Base-by-base conservation (phyloP, 2,888 invertebrate species). In the Tetheella fluctuosa region DNA sequence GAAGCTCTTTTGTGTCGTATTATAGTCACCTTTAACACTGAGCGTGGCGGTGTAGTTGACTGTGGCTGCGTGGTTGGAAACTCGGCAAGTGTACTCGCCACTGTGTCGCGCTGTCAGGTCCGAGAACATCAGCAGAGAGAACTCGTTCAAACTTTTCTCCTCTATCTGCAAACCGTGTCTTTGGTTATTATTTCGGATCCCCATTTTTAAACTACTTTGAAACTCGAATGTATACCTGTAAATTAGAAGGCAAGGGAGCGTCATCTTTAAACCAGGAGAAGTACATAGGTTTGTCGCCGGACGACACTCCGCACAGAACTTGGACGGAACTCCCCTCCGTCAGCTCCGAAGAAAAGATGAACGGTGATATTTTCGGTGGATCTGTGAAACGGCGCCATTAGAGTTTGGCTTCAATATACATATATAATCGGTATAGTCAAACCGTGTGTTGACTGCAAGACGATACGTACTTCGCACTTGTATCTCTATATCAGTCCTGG, bases 291-390 rank as follows among this genome's bases (percentile, higher is more conserved):
- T 95, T 94, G 86, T 95, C 95, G 23, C 95, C 95, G 13, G 95
- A 94, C 60, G 96, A 96, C 62, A 97, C 95, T 57, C 96, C 96
- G 83, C 97, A 97, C 12, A 97, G 95, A 61, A 97, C 96, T 84
- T 97, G 96, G 68, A 95, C 96, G 59, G 97, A 92, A 81, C 97
- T 96, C 70, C 97, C 96, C 89, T 97, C 96, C 81, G 96, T 96
- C 59, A 97, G 93, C 81, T 96, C 96, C 73, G 95, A 94, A 0
- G 97, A 97, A 83, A 98, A 98, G 59, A 94, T 95, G 86, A 98
- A 97, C 37, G 97, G 96, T 70, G 97, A 97, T 81, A 97, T 96
- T 75, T 97, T 95, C n/a, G 97, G 97, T 3, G 97, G 97, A 91
- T 94, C 95, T 95, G 39, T 15, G 15, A 3, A 2, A 34, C 13